These are phyloP conservation scores for Imbricaverruca yamaguchii DNA, from an alignment of 2,888 invertebrate genomes.

Conservation along the genomic window DNA sequence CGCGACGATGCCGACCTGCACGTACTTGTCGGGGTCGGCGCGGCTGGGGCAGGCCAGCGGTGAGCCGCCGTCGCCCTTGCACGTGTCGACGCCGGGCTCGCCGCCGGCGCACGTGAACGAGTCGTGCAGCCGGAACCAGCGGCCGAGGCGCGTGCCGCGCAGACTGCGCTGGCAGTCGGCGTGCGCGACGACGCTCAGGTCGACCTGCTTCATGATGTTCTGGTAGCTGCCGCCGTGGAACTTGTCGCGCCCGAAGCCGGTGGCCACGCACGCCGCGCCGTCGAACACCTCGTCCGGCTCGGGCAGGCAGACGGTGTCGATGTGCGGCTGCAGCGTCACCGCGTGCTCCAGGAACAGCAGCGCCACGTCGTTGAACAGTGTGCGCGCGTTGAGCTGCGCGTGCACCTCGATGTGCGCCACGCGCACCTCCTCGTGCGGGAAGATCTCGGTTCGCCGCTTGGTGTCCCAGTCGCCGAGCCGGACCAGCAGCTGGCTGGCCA, in stretches of 20 bases:
- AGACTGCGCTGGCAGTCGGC: conserved; percentile 27
- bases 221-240: conserved; percentile 55
- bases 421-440: conserved; percentile 60
- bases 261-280: conserved; percentile 54
- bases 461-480: conserved; percentile 79
- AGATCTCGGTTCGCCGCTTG: conserved; percentile 59
- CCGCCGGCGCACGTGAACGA: conserved; percentile 33
- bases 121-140: conserved; percentile 28
- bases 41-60: conserved; percentile 61
- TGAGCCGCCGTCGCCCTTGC: conserved; percentile 74
- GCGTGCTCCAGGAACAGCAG: conserved; percentile 57
- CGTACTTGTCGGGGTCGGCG: conserved; percentile 24
- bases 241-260: conserved; percentile 66
- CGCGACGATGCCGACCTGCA: conserved; percentile 67
- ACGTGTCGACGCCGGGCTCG: conserved; percentile 55
- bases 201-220: conserved; percentile 65
- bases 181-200: conserved; percentile 42
- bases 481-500: conserved; percentile 44
- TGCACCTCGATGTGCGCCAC: conserved; percentile 43
- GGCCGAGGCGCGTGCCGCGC: conserved; percentile 29
- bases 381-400: conserved; percentile 32
- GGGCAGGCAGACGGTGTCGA: conserved; percentile 62
- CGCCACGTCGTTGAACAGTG: conserved; percentile 57
- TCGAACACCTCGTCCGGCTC: conserved; percentile 48
- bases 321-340: conserved; percentile 56